Evolutionary conservation across 53 echinoderm and acorn worm genomes (phyloP), one percentile per base, ranked within the genome.

Genomic region (Antedon mediterranea): DNA sequence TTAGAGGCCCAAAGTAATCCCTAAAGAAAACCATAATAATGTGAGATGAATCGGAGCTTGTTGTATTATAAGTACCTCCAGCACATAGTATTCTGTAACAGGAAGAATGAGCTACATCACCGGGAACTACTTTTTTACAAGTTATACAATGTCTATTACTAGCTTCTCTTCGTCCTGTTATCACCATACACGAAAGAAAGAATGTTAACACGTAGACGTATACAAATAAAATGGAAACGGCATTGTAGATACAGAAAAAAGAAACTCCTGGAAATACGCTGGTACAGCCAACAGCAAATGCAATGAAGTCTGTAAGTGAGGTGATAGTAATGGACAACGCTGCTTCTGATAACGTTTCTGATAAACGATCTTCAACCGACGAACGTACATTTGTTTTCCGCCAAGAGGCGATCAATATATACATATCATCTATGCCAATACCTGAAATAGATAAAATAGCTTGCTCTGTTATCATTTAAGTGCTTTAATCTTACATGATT

Each of bases 301-400:
- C 89, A 71, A 89, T 29, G 0, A 72, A 74, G 34, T 89, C 89
- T 7, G 89, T 89, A 0, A 89, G 18, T 71, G 79, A 80, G 14
- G 89, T 89, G 27, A 89, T 89, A n/a, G 89, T 89, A 28, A 89
- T 86, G 8, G 89, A 86, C 84, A 89, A 73, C 11, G 89, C 89
- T 0, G 89, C 89, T 70, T 89, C 89, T n/a, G 73, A 76, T 71
- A 86, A 89, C 32, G 89, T 80, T 28, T 80, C 34, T 32, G 57
- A 32, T 83, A 89, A 83, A 57, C 89, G 86, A 30, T 78, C 43
- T 75, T 78, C 74, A 34, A 83, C 77, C 32, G 86, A 73, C 30
- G 30, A 31, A 18, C 32, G 34, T 18, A 77, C n/a, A 73, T 72
- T 76, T 34, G 89, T 89, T 32, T 43, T 28, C 43, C 89, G 78